phyloP scores from a whole-genome alignment of 2,113 vertebrate genomes.

The Corvus cornix region DNA sequence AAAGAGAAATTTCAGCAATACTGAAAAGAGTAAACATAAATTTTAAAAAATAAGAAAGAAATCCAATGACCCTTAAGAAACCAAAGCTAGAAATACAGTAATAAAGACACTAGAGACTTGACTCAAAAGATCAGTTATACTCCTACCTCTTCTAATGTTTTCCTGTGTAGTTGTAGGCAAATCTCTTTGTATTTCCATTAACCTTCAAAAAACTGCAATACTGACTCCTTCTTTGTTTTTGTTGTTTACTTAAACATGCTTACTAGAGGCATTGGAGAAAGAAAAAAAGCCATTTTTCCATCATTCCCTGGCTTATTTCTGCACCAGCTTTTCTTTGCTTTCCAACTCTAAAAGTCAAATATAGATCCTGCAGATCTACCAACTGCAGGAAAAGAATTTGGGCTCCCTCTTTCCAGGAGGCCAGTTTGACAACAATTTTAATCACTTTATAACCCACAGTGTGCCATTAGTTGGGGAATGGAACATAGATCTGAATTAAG shows the following conservation, averaged over 20 bases:
- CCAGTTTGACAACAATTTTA: conserved; percentile 52
- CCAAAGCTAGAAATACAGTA: conserved; percentile 9
- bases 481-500: conserved; percentile 62
- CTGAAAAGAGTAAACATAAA: background rate
- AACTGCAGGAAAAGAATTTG: background rate
- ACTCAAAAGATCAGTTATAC: background rate
- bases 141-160: background rate
- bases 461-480: conserved; percentile 37
- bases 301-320: background rate
- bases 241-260: background rate
- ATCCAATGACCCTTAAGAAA: conserved; percentile 30
- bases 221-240: conserved; percentile 7
- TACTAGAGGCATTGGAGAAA: background rate
- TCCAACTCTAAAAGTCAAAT: background rate
- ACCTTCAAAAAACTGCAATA: background rate
- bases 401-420: conserved; percentile 32
- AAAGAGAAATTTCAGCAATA: background rate
- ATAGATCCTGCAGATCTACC: conserved; percentile 5
- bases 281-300: background rate
- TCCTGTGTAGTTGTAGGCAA: background rate
- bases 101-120: conserved; percentile 35
- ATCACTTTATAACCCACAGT: conserved; percentile 47
- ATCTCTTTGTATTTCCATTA: conserved; percentile 5
- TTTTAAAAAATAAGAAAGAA: conserved; percentile 25
- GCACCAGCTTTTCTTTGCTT: background rate